Conservation (phyloP, 2,113 vertebrate species). For the Cryptomyrus ogoouensis region DNA sequence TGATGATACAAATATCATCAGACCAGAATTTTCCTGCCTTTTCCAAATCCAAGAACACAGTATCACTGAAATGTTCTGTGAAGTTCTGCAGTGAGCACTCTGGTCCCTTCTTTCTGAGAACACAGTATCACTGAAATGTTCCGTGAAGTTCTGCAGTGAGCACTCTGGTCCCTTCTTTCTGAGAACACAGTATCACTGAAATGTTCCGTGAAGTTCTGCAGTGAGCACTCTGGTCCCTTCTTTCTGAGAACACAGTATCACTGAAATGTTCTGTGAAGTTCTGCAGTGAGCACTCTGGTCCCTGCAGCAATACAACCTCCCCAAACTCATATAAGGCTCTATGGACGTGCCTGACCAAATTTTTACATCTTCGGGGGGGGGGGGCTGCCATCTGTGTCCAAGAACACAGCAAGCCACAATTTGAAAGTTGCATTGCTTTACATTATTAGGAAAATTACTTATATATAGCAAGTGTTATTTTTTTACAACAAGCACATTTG, state of each 20-base stretch:
- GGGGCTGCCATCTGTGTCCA: constrained; percentile 8
- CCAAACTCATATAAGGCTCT: background rate
- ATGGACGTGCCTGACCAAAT: background rate
- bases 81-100: background rate
- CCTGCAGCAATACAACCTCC: background rate
- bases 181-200: background rate
- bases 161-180: background rate
- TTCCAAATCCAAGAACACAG: background rate
- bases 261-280: background rate
- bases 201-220: background rate
- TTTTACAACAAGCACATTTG: background rate
- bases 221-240: background rate
- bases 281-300: background rate
- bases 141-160: background rate
- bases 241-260: background rate
- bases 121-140: background rate
- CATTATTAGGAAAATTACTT: background rate
- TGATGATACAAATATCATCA: background rate
- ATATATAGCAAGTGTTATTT: background rate
- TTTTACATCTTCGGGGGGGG: background rate
- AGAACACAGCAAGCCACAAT: background rate
- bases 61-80: background rate
- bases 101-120: background rate
- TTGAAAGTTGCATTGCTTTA: background rate
- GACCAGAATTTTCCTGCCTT: background rate